phyloP scores from a whole-genome alignment of 2,113 vertebrate species.

The Pluvialis apricaria region DNA sequence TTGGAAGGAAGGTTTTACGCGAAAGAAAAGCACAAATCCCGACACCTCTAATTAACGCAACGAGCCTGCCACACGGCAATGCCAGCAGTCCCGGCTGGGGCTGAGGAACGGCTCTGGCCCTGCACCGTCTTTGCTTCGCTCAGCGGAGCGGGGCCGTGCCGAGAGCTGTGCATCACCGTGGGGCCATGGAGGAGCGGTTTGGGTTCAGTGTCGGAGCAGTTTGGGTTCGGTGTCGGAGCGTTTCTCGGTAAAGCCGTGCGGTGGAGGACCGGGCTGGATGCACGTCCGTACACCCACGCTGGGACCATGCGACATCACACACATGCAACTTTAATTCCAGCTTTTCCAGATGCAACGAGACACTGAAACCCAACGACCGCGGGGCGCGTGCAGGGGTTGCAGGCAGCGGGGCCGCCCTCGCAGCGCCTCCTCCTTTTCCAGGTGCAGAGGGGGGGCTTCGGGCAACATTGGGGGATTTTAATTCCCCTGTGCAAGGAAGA shows the following conservation, averaged over 20 bases:
- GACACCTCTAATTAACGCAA: neutral
- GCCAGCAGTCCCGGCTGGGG: neutral
- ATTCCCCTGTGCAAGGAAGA: neutral
- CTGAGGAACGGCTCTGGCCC: rapidly evolving
- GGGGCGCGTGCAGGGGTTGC: rapidly evolving
- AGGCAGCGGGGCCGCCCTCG: rapidly evolving
- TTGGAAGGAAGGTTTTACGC: neutral
- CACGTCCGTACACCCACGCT: rapidly evolving
- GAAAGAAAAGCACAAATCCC: neutral
- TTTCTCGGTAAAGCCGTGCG: rapidly evolving
- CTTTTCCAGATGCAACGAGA: neutral
- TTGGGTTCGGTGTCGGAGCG: rapidly evolving
- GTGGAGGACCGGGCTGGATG: neutral
- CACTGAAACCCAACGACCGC: rapidly evolving
- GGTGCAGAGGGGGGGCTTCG: neutral
- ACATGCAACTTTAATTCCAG: neutral
- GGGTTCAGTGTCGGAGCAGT: rapidly evolving
- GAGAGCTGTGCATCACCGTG: rapidly evolving
- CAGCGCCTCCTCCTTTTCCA: neutral
- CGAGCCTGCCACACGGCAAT: rapidly evolving
- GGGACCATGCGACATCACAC: rapidly evolving
- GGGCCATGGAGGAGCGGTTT: rapidly evolving
- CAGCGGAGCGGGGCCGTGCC: neutral
- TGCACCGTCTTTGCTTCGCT: rapidly evolving
- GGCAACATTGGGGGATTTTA: neutral